phyloP scores from a whole-genome alignment of 2,113 vertebrate species.

The Formicarius rufipectus region DNA sequence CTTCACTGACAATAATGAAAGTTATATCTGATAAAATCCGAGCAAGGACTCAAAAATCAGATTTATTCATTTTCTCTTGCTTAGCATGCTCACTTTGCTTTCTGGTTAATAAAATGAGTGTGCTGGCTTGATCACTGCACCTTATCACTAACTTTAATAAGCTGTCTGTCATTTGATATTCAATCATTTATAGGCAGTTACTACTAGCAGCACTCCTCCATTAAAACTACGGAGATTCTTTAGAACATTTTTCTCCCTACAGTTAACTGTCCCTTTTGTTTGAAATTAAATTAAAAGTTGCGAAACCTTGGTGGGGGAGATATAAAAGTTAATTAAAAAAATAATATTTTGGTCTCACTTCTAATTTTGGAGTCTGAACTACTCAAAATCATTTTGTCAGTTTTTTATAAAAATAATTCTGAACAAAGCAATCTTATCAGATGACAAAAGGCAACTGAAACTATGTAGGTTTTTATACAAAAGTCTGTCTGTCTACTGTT shows the following conservation, averaged over 20 bases:
- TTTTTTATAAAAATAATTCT: constrained; percentile 16
- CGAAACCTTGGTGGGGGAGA: not conserved
- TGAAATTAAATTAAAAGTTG: constrained; percentile 33
- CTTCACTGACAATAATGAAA: not conserved
- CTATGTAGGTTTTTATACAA: not conserved
- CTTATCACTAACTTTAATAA: not conserved
- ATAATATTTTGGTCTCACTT: constrained; percentile 27
- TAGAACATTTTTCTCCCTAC: not conserved
- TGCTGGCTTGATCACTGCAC: not conserved
- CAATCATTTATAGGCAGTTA: not conserved
- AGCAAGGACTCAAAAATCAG: not conserved
- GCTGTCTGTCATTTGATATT: not conserved
- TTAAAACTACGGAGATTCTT: not conserved
- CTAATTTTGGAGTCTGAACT: not conserved
- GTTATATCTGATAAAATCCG: not conserved
- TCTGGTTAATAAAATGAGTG: not conserved
- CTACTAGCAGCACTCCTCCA: not conserved
- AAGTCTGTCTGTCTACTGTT: constrained; percentile 25
- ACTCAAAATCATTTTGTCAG: constrained; percentile 17
- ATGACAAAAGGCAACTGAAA: constrained; percentile 58
- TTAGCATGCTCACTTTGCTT: not conserved
- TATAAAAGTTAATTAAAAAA: not conserved
- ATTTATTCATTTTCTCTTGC: not conserved
- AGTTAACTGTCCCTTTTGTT: not conserved
- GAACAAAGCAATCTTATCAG: constrained; percentile 51